Conservation (phyloP, 35 echinoderm and acorn worm genomes). For the Apostichopus californicus region DNA sequence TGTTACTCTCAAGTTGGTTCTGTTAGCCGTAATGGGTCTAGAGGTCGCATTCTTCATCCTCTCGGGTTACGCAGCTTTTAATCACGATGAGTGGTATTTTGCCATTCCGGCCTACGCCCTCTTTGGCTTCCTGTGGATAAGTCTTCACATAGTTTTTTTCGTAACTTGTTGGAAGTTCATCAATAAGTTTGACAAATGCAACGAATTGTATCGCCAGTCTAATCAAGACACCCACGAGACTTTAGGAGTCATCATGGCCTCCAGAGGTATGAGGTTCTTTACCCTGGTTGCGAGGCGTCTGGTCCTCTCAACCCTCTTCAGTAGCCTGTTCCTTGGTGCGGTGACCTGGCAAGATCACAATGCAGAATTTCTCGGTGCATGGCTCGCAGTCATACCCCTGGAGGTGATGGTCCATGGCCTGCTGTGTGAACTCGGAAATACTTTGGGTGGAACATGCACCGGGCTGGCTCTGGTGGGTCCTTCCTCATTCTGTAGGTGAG, state of each 20-base stretch:
- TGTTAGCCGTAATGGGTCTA: slow-evolving; percentile 65
- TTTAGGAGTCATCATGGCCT: slow-evolving; percentile 85
- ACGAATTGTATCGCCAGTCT: slow-evolving; percentile 55
- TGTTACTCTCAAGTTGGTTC: slow-evolving; percentile 51
- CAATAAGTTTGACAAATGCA: slow-evolving; percentile 84
- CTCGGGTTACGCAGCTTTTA: slow-evolving; percentile 73
- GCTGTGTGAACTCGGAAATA: slow-evolving; percentile 77
- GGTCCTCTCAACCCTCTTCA: slow-evolving; percentile 67
- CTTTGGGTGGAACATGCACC: slow-evolving; percentile 80
- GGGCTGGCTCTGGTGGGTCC: slow-evolving; percentile 88
- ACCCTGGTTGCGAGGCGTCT: slow-evolving; percentile 76
- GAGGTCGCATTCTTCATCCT: slow-evolving; percentile 76
- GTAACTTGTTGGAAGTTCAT: slow-evolving; percentile 86
- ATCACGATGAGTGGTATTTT: slow-evolving; percentile 97
- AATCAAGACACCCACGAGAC: slow-evolving; percentile 63
- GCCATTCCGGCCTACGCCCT: slow-evolving; percentile 82
- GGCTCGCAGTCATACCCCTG: slow-evolving; percentile 76
- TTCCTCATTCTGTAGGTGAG: slow-evolving; percentile 89
- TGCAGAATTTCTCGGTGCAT: slow-evolving; percentile 81
- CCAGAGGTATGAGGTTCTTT: slow-evolving; percentile 87
- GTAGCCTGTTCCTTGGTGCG: slow-evolving; percentile 77
- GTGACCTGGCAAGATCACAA: slow-evolving; percentile 89
- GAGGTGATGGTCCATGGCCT: slow-evolving; percentile 83
- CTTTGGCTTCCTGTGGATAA: slow-evolving; percentile 91
- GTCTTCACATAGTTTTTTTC: slow-evolving; percentile 78